A percentile compares a stretch with the other conserved stretches of the same genome.
Evolutionary conservation across 2,888 invertebrate species (phyloP).

Genomic region (Shargacucullia verbasci): DNA sequence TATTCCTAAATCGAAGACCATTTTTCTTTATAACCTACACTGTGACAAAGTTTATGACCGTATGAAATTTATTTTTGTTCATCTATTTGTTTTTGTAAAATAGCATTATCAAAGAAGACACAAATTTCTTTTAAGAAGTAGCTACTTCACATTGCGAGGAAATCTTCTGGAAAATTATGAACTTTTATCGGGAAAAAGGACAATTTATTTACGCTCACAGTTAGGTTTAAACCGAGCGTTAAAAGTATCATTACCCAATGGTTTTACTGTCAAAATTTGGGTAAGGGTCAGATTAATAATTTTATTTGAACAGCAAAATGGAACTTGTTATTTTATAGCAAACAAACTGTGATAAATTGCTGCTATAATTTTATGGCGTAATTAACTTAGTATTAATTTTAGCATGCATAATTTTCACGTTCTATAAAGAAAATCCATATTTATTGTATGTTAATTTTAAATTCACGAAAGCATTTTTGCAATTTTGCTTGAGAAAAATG

Average conservation of each 20-base stretch:
- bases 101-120: no score
- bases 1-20: no score
- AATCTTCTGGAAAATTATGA: conserved; percentile 35
- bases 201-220: conserved; percentile 7
- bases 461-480: no score
- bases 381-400: conserved; percentile 30
- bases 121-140: not conserved
- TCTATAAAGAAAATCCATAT: conserved; percentile 46
- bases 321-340: no score
- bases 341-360: conserved; percentile 50
- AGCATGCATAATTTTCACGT: conserved; percentile 37
- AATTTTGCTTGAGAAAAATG: no score
- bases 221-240: conserved; percentile 16
- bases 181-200: conserved; percentile 10
- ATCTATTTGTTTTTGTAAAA: not conserved
- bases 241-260: conserved; percentile 26
- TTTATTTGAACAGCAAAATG: conserved; percentile 35
- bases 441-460: conserved; percentile 45
- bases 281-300: no score
- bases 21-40: no score
- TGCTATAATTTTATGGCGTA: conserved; percentile 39
- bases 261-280: conserved; percentile 1
- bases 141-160: conserved; percentile 11
- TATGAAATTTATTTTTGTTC: not conserved
- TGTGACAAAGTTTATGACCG: no score